A percentile compares a stretch with the other conserved stretches of the same genome.
These are phyloP conservation scores for Drosophila equinoxialis DNA, from an alignment of 1,140 invertebrate species.

Conservation along the genomic window DNA sequence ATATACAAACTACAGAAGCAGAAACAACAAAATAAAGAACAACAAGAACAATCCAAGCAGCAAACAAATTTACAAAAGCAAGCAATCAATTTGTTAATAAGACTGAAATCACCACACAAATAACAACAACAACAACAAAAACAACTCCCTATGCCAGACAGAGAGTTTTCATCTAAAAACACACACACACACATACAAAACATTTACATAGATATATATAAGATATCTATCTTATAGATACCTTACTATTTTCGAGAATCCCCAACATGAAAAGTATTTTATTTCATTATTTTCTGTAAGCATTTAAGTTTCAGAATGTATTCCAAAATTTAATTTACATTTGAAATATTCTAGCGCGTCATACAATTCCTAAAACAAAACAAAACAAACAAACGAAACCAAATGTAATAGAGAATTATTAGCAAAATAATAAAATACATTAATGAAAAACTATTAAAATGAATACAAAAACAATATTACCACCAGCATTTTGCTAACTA, in stretches of 20 bases:
- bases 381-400: too few relatives aligned
- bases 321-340: constrained; percentile 13
- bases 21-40: constrained; percentile 39
- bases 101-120: constrained; percentile 57
- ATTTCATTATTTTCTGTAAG: background rate
- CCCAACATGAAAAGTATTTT: constrained; percentile 40
- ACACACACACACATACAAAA: constrained; percentile 36
- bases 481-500: constrained; percentile 76
- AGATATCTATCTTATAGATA: constrained; percentile 20
- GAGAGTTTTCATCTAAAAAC: constrained; percentile 42
- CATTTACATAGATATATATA: background rate
- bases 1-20: background rate
- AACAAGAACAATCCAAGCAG: constrained; percentile 75
- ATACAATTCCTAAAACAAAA: constrained; percentile 44
- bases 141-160: constrained; percentile 25
- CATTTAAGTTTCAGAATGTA: constrained; percentile 24
- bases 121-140: background rate
- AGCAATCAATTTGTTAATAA: constrained; percentile 78
- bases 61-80: constrained; percentile 77
- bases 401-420: constrained; percentile 66
- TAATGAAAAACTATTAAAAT: constrained; percentile 22
- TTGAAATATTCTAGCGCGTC: constrained; percentile 54
- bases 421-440: constrained; percentile 36
- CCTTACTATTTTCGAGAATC: constrained; percentile 37
- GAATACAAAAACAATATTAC: constrained; percentile 64